These are phyloP conservation scores for Spisula subtruncata DNA, from an alignment of 2,888 invertebrate species.

Conservation along the genomic window DNA sequence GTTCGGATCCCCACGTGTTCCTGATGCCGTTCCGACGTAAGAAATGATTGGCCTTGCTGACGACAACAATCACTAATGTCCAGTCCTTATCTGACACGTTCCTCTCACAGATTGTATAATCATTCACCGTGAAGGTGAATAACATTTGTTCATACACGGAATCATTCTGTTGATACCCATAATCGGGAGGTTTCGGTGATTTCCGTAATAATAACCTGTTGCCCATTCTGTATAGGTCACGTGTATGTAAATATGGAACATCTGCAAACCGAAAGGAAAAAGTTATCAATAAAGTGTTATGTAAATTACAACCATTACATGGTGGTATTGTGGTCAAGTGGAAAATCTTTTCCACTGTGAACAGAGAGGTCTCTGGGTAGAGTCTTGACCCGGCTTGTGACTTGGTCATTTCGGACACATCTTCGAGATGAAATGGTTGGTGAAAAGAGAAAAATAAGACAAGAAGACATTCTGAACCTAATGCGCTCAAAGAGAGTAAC, in stretches of 20 bases:
- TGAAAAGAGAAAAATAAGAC: too few species aligned
- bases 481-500: too few species aligned
- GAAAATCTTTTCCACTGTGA: not conserved
- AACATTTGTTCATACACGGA: not conserved
- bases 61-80: slow-evolving; percentile 77
- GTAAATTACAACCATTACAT: not conserved
- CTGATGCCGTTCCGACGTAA: slow-evolving; percentile 80
- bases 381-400: not conserved
- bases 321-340: not conserved
- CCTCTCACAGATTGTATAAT: slow-evolving; percentile 15
- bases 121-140: slow-evolving; percentile 35
- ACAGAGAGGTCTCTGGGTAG: not conserved
- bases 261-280: not conserved
- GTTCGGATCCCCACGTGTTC: slow-evolving; percentile 84
- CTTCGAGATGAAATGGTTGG: not conserved
- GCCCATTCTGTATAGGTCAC: not conserved
- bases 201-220: not conserved
- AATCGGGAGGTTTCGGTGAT: not conserved
- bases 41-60: slow-evolving; percentile 80
- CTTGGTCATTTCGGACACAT: not conserved
- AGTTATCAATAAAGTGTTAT: not conserved
- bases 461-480: too few species aligned
- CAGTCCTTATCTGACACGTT: slow-evolving; percentile 15
- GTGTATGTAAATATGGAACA: not conserved
- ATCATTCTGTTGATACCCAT: not conserved